Conservation (phyloP, 2,797 vertebrate genomes). For the Borostomias antarcticus region DNA sequence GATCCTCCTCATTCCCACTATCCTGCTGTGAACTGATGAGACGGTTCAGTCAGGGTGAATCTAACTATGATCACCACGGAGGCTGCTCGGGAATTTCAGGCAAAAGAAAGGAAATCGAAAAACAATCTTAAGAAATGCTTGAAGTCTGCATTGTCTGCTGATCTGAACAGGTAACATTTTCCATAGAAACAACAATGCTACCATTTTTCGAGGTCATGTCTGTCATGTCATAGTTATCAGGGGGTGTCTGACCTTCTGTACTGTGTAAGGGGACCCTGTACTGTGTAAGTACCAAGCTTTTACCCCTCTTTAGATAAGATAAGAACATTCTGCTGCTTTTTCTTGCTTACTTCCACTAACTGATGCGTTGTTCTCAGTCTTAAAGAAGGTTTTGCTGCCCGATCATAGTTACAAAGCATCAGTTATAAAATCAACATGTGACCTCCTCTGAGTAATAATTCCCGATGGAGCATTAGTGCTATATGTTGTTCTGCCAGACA, state of each 20-base stretch:
- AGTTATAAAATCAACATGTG: neutral
- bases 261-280: neutral
- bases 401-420: neutral
- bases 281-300: neutral
- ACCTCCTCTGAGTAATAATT: neutral
- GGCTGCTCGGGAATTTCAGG: conserved; percentile 40
- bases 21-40: too few relatives aligned
- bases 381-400: neutral
- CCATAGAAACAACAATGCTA: neutral
- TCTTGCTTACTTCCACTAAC: neutral
- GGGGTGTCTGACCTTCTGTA: too few relatives aligned
- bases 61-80: conserved; percentile 47
- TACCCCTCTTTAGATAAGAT: neutral
- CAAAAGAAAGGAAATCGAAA: conserved; percentile 51
- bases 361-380: neutral
- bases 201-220: neutral
- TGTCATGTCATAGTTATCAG: neutral
- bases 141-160: conserved; percentile 44
- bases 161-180: conserved; percentile 43
- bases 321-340: too few relatives aligned
- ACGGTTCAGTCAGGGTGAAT: too few relatives aligned
- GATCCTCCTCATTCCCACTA: too few relatives aligned
- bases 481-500: neutral
- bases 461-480: neutral
- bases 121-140: conserved; percentile 42